Base-by-base conservation (phyloP, 1,140 invertebrate species). In the Chrysopa pallens region DNA sequence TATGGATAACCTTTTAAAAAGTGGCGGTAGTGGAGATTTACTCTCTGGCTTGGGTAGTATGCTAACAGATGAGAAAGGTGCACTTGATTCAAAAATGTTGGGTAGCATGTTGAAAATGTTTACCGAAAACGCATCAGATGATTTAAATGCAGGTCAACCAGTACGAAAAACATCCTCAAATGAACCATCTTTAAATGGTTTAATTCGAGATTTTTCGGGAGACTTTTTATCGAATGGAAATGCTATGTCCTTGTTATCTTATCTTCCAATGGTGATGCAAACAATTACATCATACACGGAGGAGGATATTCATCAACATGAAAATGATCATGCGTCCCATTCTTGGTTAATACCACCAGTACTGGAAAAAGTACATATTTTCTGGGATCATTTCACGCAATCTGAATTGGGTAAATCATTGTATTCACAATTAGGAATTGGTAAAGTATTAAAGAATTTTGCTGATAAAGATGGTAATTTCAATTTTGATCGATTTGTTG, bases 381-480 rank as follows among this genome's bases (percentile, higher is more conserved):
- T 80, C 50, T 84, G 80, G 73, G 80, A 84, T 46, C 72, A 83
- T 37, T 84, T 85, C 52, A 75, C 78, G 6, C 76, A 78, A 53
- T 84, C 81, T 0, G 80, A 85, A 48, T 59, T 84, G 0, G 81
- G 80, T 1, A 74, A 73, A 49, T 71, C 74, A 0, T 52, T 84
- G 2, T 80, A 79, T 69, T 69, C 76, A 43, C 82, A 75, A 37
- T 74, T 79, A 6, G 81, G 81, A 0, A 59, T 81, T 1, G 70
- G 74, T 35, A 68, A 72, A 33, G 70, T 78, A n/a, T 56, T 78
- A 29, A 65, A 66, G 54, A 57, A 64, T 1, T 77, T 78, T 49
- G 63, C 69, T 6, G 76, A 79, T 29, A 61, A 70, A 4, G 61
- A 74, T 40, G 83, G 82, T 0, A 72, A 69, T 12, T 62, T 86